Conservation (phyloP, 2,797 vertebrate species). For the Lates japonicus region DNA sequence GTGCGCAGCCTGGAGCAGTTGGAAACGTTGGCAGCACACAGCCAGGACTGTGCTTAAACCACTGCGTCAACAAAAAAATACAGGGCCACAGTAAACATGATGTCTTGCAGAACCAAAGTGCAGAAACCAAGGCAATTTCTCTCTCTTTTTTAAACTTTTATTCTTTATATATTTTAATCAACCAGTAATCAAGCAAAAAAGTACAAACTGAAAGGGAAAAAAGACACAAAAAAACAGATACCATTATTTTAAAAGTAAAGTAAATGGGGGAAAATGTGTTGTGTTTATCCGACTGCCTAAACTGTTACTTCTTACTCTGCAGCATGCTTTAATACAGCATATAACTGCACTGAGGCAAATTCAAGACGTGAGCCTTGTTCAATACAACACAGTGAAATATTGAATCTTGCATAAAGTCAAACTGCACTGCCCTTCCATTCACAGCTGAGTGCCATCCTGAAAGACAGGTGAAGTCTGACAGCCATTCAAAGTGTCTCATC, state of each 20-base stretch:
- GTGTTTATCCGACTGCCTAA: background rate
- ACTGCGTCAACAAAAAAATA: slow-evolving; percentile 18
- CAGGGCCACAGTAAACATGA: slow-evolving; percentile 12
- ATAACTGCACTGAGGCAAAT: background rate
- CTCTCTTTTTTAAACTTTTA: background rate
- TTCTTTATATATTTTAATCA: background rate
- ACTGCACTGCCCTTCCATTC: background rate
- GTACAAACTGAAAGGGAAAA: background rate
- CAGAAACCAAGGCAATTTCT: background rate
- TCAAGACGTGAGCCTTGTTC: background rate
- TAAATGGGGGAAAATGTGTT: too few species aligned
- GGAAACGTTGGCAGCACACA: slow-evolving; percentile 28
- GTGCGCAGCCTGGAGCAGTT: background rate
- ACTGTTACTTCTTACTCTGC: background rate
- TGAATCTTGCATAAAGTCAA: slow-evolving; percentile 25
- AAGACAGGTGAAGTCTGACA: slow-evolving; percentile 35
- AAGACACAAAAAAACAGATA: too few species aligned
- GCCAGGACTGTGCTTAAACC: background rate
- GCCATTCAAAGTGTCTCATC: slow-evolving; percentile 26
- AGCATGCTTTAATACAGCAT: too few species aligned
- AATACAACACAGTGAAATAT: background rate
- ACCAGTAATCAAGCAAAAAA: too few species aligned
- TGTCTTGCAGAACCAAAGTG: background rate
- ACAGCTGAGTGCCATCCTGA: slow-evolving; percentile 19
- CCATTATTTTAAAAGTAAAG: too few species aligned